Evolutionary conservation across 2,113 vertebrate species (phyloP).

Genomic region (Megaleporinus macrocephalus): DNA sequence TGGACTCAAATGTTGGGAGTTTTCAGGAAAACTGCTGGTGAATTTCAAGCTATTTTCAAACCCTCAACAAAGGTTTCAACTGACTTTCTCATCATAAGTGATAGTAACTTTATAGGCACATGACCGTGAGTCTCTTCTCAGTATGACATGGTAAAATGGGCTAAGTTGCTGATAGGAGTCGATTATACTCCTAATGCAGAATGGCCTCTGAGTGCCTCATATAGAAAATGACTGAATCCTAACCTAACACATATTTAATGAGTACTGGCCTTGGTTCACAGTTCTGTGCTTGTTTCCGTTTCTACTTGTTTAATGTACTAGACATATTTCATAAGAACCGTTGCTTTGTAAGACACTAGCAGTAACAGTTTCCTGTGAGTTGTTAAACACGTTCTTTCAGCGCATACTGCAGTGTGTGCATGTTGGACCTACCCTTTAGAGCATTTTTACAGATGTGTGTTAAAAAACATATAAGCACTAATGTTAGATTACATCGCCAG

Average conservation of each 20-base stretch:
- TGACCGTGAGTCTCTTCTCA: background rate
- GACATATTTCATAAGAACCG: background rate
- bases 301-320: constrained; percentile 3
- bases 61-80: background rate
- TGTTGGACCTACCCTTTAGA: background rate
- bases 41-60: background rate
- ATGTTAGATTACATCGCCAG: background rate
- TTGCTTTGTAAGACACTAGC: constrained; percentile 58
- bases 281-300: constrained; percentile 16
- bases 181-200: background rate
- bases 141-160: background rate
- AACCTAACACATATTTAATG: background rate
- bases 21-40: background rate
- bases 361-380: constrained; percentile 35
- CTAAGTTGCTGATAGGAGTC: background rate
- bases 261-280: background rate
- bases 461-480: background rate
- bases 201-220: background rate
- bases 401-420: background rate
- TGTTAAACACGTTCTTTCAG: background rate
- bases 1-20: background rate
- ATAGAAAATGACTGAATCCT: background rate
- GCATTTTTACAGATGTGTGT: background rate
- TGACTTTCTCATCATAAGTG: background rate
- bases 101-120: background rate